Base-by-base conservation (phyloP, 2,797 vertebrate genomes). In the Chiloscyllium punctatum region DNA sequence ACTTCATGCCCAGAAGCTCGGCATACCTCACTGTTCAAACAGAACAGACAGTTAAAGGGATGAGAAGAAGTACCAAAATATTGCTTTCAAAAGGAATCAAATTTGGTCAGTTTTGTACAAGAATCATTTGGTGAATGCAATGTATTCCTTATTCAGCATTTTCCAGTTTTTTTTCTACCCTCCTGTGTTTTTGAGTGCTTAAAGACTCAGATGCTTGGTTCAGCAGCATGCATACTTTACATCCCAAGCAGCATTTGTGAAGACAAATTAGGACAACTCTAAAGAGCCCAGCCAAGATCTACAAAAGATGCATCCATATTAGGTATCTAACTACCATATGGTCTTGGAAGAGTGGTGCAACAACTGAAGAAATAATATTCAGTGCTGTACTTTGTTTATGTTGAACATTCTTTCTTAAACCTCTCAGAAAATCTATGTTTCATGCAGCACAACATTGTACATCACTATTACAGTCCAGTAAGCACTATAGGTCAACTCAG, bases 401-500 rank as follows among this genome's bases (percentile, higher is more conserved):
- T 77, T 77, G n/a, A 77, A 27, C 71, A 95, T 95, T 95, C 94
- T 71, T 77, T 77, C 72, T 33, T 33, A 95, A 77, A 71, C 94
- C 16, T 95, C 94, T 77, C 51, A 95, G 72, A 77, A 95, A 95
- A 57, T 53, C 94, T 95, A 77, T 92, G 21, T 37, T 92, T 92
- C 66, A 69, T n/a, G 7, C 71, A 95, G 71, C 15, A 33, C 94
- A 74, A 15, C 30, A 66, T 57, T 53, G 69, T 77, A 30, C 69
- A 77, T 77, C 71, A 77, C 25, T 95, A 95, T 53, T 33, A 95
- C 72, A 95, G 71, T 72, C 94, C 94, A 95, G 71, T 53, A 95
- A 77, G 30, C 72, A 77, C 48, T 16, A 72, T 74, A 95, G 94
- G 94, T 95, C 94, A 95, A 95, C 94, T 77, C 94, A 95, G 77